Base-by-base conservation (phyloP, 2,888 invertebrate genomes). In the Caenorhabditis sp. region DNA sequence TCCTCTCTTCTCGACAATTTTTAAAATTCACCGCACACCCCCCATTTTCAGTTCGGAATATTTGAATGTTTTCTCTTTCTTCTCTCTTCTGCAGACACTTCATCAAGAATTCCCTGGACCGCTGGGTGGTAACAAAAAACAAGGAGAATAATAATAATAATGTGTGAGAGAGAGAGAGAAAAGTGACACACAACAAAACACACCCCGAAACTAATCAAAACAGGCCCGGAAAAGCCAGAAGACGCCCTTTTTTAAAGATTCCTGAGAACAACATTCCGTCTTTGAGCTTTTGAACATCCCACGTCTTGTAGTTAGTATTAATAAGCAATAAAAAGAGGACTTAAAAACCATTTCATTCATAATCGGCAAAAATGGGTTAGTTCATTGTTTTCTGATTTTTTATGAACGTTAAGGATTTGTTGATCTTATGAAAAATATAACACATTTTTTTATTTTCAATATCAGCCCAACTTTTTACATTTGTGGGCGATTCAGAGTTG, bases 71-170 rank as follows among this genome's bases (percentile, higher is more conserved):
- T 28, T 64, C 31, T 10, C 19, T 38, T 38, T 24, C 28, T 31
- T 19, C n/a, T n/a, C n/a, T n/a, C 35, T 72, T 72, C 59, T 72
- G 72, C 61, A 59, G 72, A 72, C 61, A 49, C 47, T 47, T 72
- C 59, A 72, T 72, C 72, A 61, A 61, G 49, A 26, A 72, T 72
- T 72, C 64, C 69, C 49, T 24, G 59, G 49, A 47, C 19, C 56
- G 58, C 49, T 72, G 35, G 28, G 41, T 63, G 49, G n/a, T 72
- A 51, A 47, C 74, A 63, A 73, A 73, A 73, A 73, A 61, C 61
- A 63, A 12, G 38, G 10, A 54, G 38, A 51, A 73, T 19, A 58
- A 58, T 58, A 61, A 61, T 72, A 72, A 72, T 72, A n/a, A n/a
- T n/a, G n/a, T n/a, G n/a, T n/a, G n/a, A n/a, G n/a, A n/a, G n/a